Conservation (phyloP, 2,797 vertebrate genomes). For the Helarctos malayanus region DNA sequence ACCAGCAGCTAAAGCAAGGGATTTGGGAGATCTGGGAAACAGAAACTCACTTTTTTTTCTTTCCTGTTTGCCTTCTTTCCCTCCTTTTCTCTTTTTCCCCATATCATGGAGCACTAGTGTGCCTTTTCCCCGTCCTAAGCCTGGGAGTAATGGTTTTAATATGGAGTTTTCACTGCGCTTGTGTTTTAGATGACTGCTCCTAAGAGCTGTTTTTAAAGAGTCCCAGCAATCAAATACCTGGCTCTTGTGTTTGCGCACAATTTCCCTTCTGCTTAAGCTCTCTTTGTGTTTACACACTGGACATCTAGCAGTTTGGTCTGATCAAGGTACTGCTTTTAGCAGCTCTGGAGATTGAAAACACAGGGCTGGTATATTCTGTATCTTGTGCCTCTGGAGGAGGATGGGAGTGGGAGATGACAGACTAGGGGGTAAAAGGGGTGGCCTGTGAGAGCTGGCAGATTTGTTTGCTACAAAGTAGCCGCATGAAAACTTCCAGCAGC, state of each 20-base stretch:
- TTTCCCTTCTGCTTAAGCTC: background rate
- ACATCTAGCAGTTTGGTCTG: background rate
- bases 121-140: background rate
- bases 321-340: background rate
- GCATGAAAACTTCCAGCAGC: background rate
- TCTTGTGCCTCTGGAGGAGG: background rate
- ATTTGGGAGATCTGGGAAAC: background rate
- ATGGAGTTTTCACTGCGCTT: slow-evolving; percentile 55
- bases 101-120: background rate
- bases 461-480: background rate
- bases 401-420: background rate
- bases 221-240: slow-evolving; percentile 59
- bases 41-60: background rate
- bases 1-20: background rate
- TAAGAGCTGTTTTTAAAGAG: slow-evolving; percentile 71
- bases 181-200: slow-evolving; percentile 65
- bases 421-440: background rate
- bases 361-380: background rate
- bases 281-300: slow-evolving; percentile 57
- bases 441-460: background rate
- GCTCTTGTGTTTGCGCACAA: slow-evolving; percentile 62
- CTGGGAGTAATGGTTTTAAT: slow-evolving; percentile 54
- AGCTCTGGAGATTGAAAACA: background rate
- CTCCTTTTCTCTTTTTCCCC: background rate
- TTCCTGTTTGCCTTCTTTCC: background rate